Percentiles rank a stretch among this genome's conserved stretches.
These are phyloP conservation scores for Strix occidentalis DNA, from an alignment of 2,797 vertebrate species.

Conservation along the genomic window DNA sequence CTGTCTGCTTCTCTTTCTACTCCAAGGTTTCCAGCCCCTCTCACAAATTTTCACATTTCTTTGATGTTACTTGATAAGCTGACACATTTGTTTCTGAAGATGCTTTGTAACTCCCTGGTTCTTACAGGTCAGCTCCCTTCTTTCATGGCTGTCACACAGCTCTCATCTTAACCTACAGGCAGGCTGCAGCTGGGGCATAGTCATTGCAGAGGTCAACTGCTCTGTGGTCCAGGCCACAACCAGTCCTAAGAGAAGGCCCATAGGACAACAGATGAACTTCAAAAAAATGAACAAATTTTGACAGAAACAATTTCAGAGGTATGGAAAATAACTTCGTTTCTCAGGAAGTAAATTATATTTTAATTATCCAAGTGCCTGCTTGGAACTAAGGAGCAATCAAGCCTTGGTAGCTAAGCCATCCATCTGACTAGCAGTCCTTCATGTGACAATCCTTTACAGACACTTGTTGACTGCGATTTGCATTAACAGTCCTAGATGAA, in stretches of 20 bases:
- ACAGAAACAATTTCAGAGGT: background rate
- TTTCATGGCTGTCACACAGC: background rate
- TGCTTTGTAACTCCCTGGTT: background rate
- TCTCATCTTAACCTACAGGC: background rate
- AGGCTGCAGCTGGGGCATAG: background rate
- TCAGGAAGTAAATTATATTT: background rate
- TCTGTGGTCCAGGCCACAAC: background rate
- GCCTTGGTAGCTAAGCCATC: background rate
- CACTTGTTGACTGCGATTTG: background rate
- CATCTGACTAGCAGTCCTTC: background rate
- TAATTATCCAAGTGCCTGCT: background rate
- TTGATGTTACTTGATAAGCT: background rate
- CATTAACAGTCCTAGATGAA: background rate
- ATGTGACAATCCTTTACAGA: background rate
- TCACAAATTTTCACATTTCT: background rate
- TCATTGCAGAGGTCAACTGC: background rate
- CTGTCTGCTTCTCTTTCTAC: background rate
- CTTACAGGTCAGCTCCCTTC: background rate
- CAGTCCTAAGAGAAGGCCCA: background rate
- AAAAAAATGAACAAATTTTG: background rate
- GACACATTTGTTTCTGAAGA: rapidly evolving
- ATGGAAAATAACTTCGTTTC: background rate
- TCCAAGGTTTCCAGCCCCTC: background rate
- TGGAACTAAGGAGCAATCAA: background rate
- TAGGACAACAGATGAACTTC: background rate